phyloP scores from a whole-genome alignment of 1,140 invertebrate genomes.

The Drosophila orosa region DNA sequence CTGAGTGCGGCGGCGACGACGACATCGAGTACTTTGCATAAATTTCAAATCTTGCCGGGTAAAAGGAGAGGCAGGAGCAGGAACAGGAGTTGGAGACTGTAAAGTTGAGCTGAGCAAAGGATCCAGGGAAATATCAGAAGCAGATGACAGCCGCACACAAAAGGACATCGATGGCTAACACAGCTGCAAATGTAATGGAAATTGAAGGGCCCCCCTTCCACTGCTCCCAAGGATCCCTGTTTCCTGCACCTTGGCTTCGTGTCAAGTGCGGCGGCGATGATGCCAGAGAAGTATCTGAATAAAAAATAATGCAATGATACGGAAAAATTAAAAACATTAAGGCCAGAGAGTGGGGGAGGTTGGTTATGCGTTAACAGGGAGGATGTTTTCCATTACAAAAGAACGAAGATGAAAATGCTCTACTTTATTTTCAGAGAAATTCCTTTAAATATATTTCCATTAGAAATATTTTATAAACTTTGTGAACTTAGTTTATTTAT shows the following conservation, averaged over 20 bases:
- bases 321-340: slow-evolving; percentile 82
- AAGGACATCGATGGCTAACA: slow-evolving; percentile 78
- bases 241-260: slow-evolving; percentile 62
- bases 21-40: slow-evolving; percentile 80
- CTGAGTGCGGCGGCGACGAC: slow-evolving; percentile 70
- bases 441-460: background rate
- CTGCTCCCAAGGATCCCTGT: slow-evolving; percentile 4
- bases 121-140: slow-evolving; percentile 43
- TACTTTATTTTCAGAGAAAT: background rate
- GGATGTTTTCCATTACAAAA: background rate
- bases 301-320: slow-evolving; percentile 79
- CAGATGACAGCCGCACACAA: slow-evolving; percentile 77
- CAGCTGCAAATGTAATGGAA: slow-evolving; percentile 80
- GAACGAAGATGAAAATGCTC: slow-evolving; percentile 1
- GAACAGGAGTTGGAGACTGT: slow-evolving; percentile 10
- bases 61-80: slow-evolving; percentile 23
- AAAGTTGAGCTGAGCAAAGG: slow-evolving; percentile 26
- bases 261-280: slow-evolving; percentile 63
- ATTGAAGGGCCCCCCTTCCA: slow-evolving; percentile 61
- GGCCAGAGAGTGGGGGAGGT: slow-evolving; percentile 4
- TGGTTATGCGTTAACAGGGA: slow-evolving; percentile 17
- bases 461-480: too few species aligned
- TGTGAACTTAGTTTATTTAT: background rate
- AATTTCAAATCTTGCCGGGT: slow-evolving; percentile 72
- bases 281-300: slow-evolving; percentile 54